Evolutionary conservation across 2,113 vertebrate genomes (phyloP).

Genomic region (Amazona guildingii): DNA sequence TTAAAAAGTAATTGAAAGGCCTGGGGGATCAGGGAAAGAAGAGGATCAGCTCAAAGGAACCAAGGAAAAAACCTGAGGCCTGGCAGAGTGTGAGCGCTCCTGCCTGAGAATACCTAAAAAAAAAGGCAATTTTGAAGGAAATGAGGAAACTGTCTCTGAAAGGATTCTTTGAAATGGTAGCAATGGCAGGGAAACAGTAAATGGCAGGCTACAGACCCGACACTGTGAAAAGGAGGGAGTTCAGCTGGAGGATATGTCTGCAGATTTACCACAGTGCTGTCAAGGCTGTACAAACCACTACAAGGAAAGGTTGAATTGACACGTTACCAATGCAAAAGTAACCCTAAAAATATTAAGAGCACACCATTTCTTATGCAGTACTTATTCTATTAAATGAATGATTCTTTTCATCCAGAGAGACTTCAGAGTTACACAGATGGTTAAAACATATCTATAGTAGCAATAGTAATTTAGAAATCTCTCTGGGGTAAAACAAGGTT

Average conservation of each 20-base stretch:
- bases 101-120: background rate
- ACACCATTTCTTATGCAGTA: background rate
- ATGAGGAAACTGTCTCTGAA: conserved; percentile 23
- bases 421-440: conserved; percentile 40
- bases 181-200: background rate
- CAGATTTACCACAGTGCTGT: background rate
- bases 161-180: conserved; percentile 14
- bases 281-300: background rate
- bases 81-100: background rate
- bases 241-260: background rate
- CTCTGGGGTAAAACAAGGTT: conserved; percentile 33
- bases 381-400: background rate
- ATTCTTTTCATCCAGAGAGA: conserved; percentile 10
- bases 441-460: conserved; percentile 35
- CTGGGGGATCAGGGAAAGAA: background rate
- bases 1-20: conserved; percentile 48
- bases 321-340: background rate
- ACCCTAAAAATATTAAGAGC: background rate
- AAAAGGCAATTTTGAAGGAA: conserved; percentile 12
- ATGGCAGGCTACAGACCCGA: background rate
- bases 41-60: conserved; percentile 32
- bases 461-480: conserved; percentile 45
- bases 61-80: conserved; percentile 22
- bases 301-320: background rate
- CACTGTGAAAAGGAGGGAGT: background rate